Evolutionary conservation across 2,888 invertebrate species (phyloP), one percentile per base, ranked within the genome.

Genomic region (Diplolepis rosae): DNA sequence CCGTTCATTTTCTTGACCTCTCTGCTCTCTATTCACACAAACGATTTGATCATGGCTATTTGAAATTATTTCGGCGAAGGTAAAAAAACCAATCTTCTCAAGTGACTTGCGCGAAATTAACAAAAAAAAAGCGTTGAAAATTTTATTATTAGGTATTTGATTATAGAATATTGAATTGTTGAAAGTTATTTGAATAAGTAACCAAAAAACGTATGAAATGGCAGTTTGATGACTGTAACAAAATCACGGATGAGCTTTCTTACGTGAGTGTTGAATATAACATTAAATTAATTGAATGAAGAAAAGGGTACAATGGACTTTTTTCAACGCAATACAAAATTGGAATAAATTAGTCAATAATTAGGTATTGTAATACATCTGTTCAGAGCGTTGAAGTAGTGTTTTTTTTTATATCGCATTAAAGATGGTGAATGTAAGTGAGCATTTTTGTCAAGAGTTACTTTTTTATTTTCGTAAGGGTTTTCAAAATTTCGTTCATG

Each of bases 121-220:
- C 61, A n/a, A n/a, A 18, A 9, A 2, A 22, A 48, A 48, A 11
- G 22, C 9, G 9, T 22, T 45, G 3, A 2, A 45, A 18, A 45
- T n/a, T n/a, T n/a, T n/a, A n/a, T n/a, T n/a, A n/a, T n/a, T n/a
- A n/a, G n/a, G n/a, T n/a, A n/a, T n/a, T n/a, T n/a, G n/a, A n/a
- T n/a, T n/a, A n/a, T n/a, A n/a, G n/a, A n/a, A n/a, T n/a, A n/a
- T n/a, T n/a, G n/a, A n/a, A n/a, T n/a, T n/a, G n/a, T n/a, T n/a
- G n/a, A n/a, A n/a, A n/a, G n/a, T n/a, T n/a, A n/a, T n/a, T n/a
- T n/a, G n/a, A n/a, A n/a, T n/a, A n/a, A n/a, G 76, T 77, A 74
- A 77, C 75, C 71, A 71, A 68, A 71, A 66, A 67, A 65, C 74
- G 70, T 69, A 75, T 75, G 72, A 74, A 77, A 75, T 65, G 68